Base-by-base conservation (phyloP, 2,888 invertebrate genomes). In the Eupsilia transversa region DNA sequence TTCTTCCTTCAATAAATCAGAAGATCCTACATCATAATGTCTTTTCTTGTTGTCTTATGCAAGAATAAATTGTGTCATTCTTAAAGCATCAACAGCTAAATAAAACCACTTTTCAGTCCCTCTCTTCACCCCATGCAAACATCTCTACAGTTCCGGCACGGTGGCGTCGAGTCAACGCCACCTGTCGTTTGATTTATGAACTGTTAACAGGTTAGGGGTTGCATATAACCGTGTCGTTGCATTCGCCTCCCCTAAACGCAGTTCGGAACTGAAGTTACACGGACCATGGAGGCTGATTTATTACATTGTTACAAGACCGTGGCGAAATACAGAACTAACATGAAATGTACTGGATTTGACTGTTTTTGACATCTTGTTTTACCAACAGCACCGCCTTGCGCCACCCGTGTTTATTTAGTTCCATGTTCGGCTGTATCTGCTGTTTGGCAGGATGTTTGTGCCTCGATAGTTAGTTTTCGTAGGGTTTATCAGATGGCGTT, bases 111-210 rank as follows among this genome's bases (percentile, higher is more conserved):
- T 52, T 12, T 2, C 17, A 43, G 9, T 30, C 9, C 38, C 23
- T 12, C 30, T 43, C 3, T 52, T 17, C 27, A n/a, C 3, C 9
- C 2, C 3, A 17, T 27, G 3, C 5, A 54, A n/a, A 17, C 6
- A 46, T 38, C 17, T 46, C 5, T 17, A 0, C 41, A 56, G 49
- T 46, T 33, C 14, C 4, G 7, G 6, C 10, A 33, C 27, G 3
- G 35, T 49, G 14, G 3, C 20, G 14, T 43, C 17, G 20, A 46
- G 10, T 54, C 38, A 82, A 46, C 80, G 78, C 71, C 80, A 82
- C 4, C 80, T 80, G 72, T 41, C 49, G 27, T 43, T n/a, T 60
- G 57, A 82, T 82, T 80, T 77, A 82, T 69, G 60, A 63, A 69
- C 68, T 77, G 41, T 61, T 54, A 20, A 63, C 23, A 23, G 43